Base-by-base conservation (phyloP, 2,888 invertebrate genomes). In the Caradrina kadenii region DNA sequence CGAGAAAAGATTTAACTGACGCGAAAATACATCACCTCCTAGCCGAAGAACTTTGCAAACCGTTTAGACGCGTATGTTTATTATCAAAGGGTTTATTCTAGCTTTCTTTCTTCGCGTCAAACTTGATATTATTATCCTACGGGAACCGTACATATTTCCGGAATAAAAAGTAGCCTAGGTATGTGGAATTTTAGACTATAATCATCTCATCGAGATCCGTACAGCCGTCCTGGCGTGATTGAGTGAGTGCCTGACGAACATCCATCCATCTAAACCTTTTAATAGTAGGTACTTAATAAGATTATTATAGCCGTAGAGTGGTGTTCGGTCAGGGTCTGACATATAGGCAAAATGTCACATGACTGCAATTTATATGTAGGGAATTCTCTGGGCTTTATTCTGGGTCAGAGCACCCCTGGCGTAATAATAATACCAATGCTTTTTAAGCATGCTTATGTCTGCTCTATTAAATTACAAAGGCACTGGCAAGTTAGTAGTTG, bases 11-110 rank as follows among this genome's bases (percentile, higher is more conserved):
- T 94, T 95, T 99, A 70, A 99, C 98, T 1, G 99, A 99, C 92
- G 98, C 98, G n/a, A 98, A 97, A 92, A 98, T 99, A 83, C 99
- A 99, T 93, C 99, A 99, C 93, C 96, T 99, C 55, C 96, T 99
- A 53, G 98, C 98, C 5, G 98, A 98, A 92, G 98, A 98, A 92
- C 94, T 98, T 53, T 97, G 97, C 93, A 98, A 98, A 93, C 98
- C 99, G 11, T 98, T 98, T 88, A 96, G 98, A 96, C 96, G 98
- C 95, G 98, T 98, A 96, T 96, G 97, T 92, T 79, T 76, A 80
- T 80, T 55, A 72, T 26, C n/a, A 17, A 22, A 67, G 22, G 10
- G 3, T 59, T 45, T 7, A 52, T 52, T 48, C 1, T 45, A 45
- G 2, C 45, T 17, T 19, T 17, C 45, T n/a, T 26, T 11, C 48